Evolutionary conservation across 2,797 vertebrate genomes (phyloP), one percentile per base, ranked within the genome.

Genomic region (Pipistrellus kuhlii): DNA sequence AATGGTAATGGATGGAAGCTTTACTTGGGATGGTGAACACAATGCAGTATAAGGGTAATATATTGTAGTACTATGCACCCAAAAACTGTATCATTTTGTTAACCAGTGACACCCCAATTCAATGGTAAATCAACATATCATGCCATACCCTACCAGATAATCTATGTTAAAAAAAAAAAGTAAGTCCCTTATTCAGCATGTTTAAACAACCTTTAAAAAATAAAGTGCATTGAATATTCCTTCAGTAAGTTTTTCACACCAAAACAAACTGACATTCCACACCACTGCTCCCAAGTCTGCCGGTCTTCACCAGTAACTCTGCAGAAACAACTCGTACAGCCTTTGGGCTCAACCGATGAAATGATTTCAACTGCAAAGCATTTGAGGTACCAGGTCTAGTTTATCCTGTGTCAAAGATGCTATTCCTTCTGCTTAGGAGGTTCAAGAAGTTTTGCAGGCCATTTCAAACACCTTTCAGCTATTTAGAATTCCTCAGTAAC

Each of bases 361-460:
- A 38, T 57, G 27, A 57, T 53, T 78, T 89, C 66, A 81, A 21
- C 2, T 35, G 41, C 51, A 94, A 20, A 94, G 85, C 85, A 93
- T 96, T 97, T 97, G 94, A 97, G n/a, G 94, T 97, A 94, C 30
- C 91, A 77, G 17, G 23, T 59, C 41, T 75, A 48, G 20, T 71
- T 84, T 9, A 84, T 76, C 68, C 38, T 14, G 11, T 64, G 44
- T 73, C 86, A 94, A 92, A 55, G 5, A 35, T 64, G 78, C 23
- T 88, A 85, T 17, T 17, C 18, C 0, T 1, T 78, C 48, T 32
- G 18, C 30, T 68, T 73, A 53, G 0, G 21, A 88, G 21, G 30
- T 20, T 57, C 1, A 72, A 35, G 15, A 20, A 77, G 51, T 15
- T 86, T 91, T 72, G 9, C 41, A 88, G 90, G 32, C 32, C 55